Percentiles rank a stretch among this genome's conserved stretches.
Evolutionary conservation across 2,113 vertebrate genomes (phyloP).

Genomic region (Stigmatopora argus): DNA sequence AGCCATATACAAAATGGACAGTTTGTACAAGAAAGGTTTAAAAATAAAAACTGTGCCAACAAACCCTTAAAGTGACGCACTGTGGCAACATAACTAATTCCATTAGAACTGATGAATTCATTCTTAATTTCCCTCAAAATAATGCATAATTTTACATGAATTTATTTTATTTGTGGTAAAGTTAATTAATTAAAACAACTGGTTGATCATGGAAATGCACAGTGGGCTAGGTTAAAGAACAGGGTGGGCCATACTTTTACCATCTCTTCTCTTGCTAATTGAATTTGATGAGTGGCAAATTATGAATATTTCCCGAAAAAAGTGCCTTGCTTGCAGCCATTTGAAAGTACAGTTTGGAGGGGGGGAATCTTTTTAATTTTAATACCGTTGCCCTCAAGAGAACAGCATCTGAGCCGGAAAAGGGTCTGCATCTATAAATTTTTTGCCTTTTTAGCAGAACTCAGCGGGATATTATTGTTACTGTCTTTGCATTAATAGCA

Average conservation of each 20-base stretch:
- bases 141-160: not conserved
- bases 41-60: not conserved
- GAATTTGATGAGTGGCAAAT: not conserved
- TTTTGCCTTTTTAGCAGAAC: not conserved
- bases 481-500: not conserved
- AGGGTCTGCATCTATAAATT: not conserved
- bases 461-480: not conserved
- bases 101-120: not conserved
- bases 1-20: not conserved
- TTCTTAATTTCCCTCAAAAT: not conserved
- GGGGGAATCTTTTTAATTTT: not conserved
- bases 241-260: not conserved
- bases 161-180: not conserved
- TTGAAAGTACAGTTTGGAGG: constrained; percentile 1
- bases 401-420: not conserved
- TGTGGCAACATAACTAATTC: not conserved
- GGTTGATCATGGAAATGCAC: not conserved
- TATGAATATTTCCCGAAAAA: not conserved
- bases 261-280: not conserved
- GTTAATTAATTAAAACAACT: not conserved
- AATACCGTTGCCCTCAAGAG: not conserved
- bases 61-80: not conserved
- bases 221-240: not conserved
- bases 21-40: not conserved
- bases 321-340: constrained; percentile 49